These are phyloP conservation scores for Cervus canadensis DNA, from an alignment of 2,113 vertebrate genomes.

Conservation along the genomic window DNA sequence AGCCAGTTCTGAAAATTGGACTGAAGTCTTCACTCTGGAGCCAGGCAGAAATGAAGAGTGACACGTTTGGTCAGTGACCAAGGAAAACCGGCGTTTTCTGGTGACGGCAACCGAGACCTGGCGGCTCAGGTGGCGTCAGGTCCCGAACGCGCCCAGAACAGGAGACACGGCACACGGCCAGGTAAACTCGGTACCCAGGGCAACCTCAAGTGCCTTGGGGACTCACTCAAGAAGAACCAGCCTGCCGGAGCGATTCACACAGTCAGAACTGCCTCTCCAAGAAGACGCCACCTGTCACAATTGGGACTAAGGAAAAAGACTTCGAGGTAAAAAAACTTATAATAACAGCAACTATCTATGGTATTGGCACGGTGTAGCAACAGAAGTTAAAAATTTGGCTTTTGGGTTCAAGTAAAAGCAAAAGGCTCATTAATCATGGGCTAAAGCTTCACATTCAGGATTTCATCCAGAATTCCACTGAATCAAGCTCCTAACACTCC, in stretches of 20 bases:
- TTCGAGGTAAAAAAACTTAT: neutral
- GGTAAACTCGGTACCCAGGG: neutral
- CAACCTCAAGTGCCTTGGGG: neutral
- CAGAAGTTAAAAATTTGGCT: neutral
- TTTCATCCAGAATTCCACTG: neutral
- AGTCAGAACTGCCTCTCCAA: neutral
- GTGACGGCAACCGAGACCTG: neutral
- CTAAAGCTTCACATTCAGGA: neutral
- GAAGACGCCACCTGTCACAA: neutral
- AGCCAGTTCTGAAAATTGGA: neutral
- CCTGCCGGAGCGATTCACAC: neutral
- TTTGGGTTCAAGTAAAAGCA: neutral
- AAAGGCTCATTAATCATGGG: neutral
- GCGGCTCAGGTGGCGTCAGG: neutral
- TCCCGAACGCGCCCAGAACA: neutral
- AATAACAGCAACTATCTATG: neutral
- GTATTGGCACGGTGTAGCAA: neutral
- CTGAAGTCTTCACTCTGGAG: neutral
- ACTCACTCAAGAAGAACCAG: neutral
- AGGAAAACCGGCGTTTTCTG: neutral
- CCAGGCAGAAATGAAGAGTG: neutral
- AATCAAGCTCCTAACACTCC: neutral
- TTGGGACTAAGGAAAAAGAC: neutral
- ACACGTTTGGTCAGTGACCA: conserved; percentile 16
- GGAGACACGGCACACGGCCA: neutral